Evolutionary conservation across 1,140 invertebrate genomes (phyloP), one percentile per base, ranked within the genome.

Genomic region (Ceratina australensis): DNA sequence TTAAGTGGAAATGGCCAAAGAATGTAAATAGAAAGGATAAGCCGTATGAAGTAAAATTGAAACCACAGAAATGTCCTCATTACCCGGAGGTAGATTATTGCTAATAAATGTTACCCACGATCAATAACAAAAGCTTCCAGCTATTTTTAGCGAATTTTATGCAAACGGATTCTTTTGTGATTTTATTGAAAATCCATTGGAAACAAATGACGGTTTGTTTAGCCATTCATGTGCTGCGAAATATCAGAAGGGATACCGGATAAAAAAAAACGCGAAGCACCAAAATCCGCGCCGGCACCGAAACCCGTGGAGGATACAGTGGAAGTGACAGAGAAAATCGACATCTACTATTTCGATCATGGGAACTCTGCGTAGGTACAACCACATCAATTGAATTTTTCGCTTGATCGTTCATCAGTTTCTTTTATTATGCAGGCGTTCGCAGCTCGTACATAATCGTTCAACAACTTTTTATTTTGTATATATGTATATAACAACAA

Each of bases 341-440:
- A 95, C 74, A 93, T 95, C 56, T 95, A 95, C 88, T 95, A 94
- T 60, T 95, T 95, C 79, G 95, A 95, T 86, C 94, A 95, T 81
- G 94, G 94, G 56, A 94, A 93, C 81, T 93, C 94, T 5, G 93
- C 93, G 90, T 95, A 86, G 73, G 89, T 83, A 65, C 24, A 66
- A 57, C 28, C 79, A 76, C 63, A 71, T 72, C 22, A 56, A 73
- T 69, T 28, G 16, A 65, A n/a, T 42, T 64, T 22, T 22, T 54
- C 22, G 33, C 20, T 63, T 28, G 20, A 52, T 67, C 49, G 47
- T 16, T 59, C 42, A 15, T 71, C 2, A 52, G 15, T 42, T 42
- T 42, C 15, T 72, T 61, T 63, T 63, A 72, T 47, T 57, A 72
- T 72, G 56, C 22, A 60, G 18, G 49, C 65, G 50, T 59, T 22